Evolutionary conservation across 2,888 invertebrate species (phyloP).

Genomic region (Agapetus fuscipes): DNA sequence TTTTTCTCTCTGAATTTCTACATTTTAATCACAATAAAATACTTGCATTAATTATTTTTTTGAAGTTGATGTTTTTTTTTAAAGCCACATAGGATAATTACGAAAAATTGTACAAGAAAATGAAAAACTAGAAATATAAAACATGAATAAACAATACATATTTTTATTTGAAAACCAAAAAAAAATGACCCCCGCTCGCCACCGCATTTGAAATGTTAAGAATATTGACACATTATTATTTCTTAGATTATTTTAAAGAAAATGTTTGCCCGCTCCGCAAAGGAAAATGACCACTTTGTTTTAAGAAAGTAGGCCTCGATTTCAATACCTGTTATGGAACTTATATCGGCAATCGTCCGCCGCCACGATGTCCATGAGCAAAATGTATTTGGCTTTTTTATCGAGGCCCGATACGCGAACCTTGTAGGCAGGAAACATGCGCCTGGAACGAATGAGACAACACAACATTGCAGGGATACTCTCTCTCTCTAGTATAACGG

Average conservation of each 20-base stretch:
- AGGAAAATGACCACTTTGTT: not conserved
- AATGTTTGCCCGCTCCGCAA: not conserved
- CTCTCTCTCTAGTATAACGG: no score
- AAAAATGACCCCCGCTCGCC: not conserved
- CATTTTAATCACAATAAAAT: no score
- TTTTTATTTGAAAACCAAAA: not conserved
- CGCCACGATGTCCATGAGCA: conserved; percentile 95
- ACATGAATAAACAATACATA: not conserved
- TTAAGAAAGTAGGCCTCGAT: conserved; percentile 3
- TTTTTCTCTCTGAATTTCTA: no score
- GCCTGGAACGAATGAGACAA: conserved; percentile 78
- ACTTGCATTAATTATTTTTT: no score
- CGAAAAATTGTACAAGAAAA: no score
- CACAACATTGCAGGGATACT: no score
- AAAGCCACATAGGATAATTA: not conserved
- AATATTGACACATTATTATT: not conserved
- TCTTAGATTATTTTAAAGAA: not conserved
- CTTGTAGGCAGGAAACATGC: conserved; percentile 98
- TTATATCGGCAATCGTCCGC: conserved; percentile 94
- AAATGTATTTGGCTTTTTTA: conserved; percentile 95
- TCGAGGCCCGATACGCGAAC: conserved; percentile 93
- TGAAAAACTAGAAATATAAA: no score
- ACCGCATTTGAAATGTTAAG: not conserved
- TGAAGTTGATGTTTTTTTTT: not conserved
- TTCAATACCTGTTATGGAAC: conserved; percentile 81